A percentile compares a stretch with the other conserved stretches of the same genome.
These are phyloP conservation scores for Erpornis zantholeuca DNA, from an alignment of 2,113 vertebrate species.

Conservation along the genomic window DNA sequence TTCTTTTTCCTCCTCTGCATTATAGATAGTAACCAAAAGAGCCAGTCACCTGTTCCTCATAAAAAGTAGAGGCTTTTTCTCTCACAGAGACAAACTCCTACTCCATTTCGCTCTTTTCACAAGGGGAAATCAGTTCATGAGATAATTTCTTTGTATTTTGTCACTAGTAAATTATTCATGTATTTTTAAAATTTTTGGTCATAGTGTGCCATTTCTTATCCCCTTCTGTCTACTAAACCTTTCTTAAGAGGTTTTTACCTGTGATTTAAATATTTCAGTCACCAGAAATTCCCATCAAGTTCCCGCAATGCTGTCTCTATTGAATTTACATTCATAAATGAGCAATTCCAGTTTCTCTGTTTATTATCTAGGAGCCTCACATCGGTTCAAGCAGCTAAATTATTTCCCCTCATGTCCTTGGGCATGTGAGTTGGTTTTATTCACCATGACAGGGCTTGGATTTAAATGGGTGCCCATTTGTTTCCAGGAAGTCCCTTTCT, in stretches of 20 bases:
- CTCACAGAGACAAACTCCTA: background rate
- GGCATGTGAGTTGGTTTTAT: background rate
- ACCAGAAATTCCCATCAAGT: background rate
- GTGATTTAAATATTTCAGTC: background rate
- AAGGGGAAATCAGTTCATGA: background rate
- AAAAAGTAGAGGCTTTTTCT: background rate
- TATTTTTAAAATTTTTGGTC: background rate
- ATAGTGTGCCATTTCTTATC: background rate
- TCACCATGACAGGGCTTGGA: rapidly evolving
- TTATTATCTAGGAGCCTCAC: background rate
- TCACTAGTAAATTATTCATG: background rate
- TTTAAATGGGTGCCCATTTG: background rate
- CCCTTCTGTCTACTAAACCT: background rate
- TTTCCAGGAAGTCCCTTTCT: background rate
- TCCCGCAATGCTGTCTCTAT: background rate
- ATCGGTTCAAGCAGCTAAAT: background rate
- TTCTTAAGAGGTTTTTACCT: background rate
- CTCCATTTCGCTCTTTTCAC: background rate
- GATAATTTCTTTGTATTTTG: background rate
- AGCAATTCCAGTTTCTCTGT: background rate
- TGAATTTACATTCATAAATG: background rate
- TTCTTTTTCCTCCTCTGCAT: background rate
- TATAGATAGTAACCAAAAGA: background rate
- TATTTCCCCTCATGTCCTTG: background rate
- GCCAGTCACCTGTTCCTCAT: background rate